A percentile compares a stretch with the other conserved stretches of the same genome.
These are phyloP conservation scores for Ellobium chinense DNA, from an alignment of 2,888 invertebrate genomes.

Conservation along the genomic window DNA sequence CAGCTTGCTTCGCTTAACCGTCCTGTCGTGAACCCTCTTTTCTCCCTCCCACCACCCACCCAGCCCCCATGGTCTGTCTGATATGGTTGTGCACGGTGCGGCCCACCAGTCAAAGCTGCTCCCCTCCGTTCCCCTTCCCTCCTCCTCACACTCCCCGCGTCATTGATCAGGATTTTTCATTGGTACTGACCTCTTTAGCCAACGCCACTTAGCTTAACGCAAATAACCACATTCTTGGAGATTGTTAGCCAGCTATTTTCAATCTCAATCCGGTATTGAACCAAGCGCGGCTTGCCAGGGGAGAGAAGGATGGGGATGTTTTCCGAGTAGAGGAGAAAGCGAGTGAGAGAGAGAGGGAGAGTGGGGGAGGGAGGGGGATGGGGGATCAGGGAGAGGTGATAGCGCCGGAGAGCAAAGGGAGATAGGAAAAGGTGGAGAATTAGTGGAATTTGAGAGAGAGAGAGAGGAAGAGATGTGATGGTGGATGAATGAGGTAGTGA, in stretches of 20 bases:
- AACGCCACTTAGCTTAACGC: conserved; percentile 38
- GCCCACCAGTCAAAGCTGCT: neutral
- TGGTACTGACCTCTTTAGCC: conserved; percentile 28
- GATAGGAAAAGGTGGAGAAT: neutral
- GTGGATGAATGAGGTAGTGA: neutral
- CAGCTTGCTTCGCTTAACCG: neutral
- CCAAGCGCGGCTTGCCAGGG: neutral
- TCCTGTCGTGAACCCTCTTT: neutral
- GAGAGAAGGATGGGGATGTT: neutral
- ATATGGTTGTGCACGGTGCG: no score
- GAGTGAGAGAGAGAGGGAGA: neutral
- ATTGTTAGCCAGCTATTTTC: conserved; percentile 36
- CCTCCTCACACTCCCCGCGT: neutral
- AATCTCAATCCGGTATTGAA: conserved; percentile 33
- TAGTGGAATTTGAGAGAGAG: neutral
- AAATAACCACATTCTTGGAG: conserved; percentile 41
- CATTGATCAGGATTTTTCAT: conserved; percentile 29
- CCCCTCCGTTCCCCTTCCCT: neutral
- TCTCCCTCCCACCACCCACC: neutral
- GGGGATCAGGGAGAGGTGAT: neutral
- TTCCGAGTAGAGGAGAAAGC: neutral
- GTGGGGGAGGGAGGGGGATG: neutral
- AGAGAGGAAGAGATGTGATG: neutral
- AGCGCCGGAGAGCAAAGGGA: neutral
- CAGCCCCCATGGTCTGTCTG: neutral